A percentile compares a stretch with the other conserved stretches of the same genome.
phyloP scores from a whole-genome alignment of 2,797 vertebrate genomes.

The Tinamus major region DNA sequence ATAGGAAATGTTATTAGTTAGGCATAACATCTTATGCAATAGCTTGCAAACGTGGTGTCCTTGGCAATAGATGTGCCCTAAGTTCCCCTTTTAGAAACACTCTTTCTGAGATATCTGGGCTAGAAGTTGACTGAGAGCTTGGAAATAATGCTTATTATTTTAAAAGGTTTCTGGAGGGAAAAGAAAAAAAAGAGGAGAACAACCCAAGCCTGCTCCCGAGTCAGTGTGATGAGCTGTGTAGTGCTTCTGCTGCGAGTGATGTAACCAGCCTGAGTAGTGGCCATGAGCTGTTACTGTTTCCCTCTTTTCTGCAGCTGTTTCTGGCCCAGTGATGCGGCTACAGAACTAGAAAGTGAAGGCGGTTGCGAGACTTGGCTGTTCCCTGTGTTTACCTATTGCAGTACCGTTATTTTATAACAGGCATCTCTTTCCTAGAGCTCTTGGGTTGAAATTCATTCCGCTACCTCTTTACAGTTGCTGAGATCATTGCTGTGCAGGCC shows the following conservation, averaged over 20 bases:
- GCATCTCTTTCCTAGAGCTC: background rate
- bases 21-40: background rate
- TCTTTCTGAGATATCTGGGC: background rate
- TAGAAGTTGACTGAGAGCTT: background rate
- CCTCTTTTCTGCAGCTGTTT: background rate
- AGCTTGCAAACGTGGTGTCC: background rate
- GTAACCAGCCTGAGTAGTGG: background rate
- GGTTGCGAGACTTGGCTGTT: background rate
- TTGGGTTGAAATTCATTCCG: fast-evolving
- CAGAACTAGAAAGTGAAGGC: background rate
- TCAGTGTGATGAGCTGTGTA: background rate
- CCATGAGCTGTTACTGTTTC: background rate
- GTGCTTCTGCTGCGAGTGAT: background rate
- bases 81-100: background rate
- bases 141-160: background rate
- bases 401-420: background rate
- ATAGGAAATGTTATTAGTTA: fast-evolving
- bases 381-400: background rate
- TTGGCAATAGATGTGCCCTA: background rate
- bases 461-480: background rate
- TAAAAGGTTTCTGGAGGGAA: background rate
- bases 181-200: background rate
- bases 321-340: background rate
- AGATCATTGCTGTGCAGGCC: background rate
- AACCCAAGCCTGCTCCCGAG: background rate